Evolutionary conservation across 2,113 vertebrate species (phyloP).

Genomic region (Oreochromis spilurus): DNA sequence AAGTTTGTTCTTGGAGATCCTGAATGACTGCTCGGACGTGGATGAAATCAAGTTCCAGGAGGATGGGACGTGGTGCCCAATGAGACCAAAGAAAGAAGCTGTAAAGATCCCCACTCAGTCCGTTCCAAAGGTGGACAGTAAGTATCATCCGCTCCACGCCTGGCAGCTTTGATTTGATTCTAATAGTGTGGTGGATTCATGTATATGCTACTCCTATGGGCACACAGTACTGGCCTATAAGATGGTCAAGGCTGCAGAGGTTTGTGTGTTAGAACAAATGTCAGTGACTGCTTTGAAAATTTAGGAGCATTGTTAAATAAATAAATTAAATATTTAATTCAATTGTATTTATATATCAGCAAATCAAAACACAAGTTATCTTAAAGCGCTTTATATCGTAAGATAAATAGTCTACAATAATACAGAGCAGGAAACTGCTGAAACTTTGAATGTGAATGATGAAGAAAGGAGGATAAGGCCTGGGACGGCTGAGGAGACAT

Average conservation of each 20-base stretch:
- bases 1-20: slow-evolving; percentile 96
- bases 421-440: background rate
- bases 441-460: background rate
- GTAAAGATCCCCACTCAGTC: slow-evolving; percentile 82
- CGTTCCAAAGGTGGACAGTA: slow-evolving; percentile 86
- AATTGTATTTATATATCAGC: background rate
- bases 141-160: slow-evolving; percentile 9
- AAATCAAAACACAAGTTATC: background rate
- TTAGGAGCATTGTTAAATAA: rapidly evolving
- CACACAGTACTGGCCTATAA: background rate
- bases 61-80: slow-evolving; percentile 95
- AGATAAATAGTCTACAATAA: background rate
- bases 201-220: rapidly evolving
- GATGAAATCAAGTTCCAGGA: slow-evolving; percentile 98
- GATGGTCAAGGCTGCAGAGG: background rate
- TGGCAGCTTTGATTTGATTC: background rate
- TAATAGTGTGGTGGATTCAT: background rate
- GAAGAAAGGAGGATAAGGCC: background rate
- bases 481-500: background rate
- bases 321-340: background rate
- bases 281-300: rapidly evolving
- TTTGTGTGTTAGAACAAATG: rapidly evolving
- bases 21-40: slow-evolving; percentile 92
- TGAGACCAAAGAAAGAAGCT: slow-evolving; percentile 94
- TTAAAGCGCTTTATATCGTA: background rate